A percentile compares a stretch with the other conserved stretches of the same genome.
Conservation (phyloP, 37 sponge, comb jelly and placozoan genomes). For the Agelas oroides region DNA sequence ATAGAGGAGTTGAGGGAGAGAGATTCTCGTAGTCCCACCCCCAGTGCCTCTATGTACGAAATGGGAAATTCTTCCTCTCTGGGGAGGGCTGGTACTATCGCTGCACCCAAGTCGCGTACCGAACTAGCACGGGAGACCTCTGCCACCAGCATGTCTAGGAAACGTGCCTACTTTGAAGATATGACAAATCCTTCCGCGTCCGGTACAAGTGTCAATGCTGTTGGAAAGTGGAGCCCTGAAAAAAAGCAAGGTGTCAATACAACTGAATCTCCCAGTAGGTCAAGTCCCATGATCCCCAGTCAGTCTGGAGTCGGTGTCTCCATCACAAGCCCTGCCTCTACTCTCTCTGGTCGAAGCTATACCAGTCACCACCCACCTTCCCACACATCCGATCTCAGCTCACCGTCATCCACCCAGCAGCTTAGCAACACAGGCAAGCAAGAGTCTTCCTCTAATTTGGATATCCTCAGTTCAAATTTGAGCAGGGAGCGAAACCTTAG, state of each 20-base stretch:
- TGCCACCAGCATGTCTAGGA: constrained; percentile 3
- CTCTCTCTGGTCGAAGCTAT: no score
- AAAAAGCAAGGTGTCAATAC: no score
- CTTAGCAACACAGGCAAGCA: no score
- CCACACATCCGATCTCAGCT: no score
- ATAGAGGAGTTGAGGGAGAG: not conserved
- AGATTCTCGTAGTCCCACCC: constrained; percentile 2
- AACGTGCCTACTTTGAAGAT: constrained; percentile 34
- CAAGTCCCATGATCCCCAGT: not conserved
- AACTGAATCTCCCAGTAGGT: not conserved
- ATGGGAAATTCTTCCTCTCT: not conserved
- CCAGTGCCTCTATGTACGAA: constrained; percentile 19
- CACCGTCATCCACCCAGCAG: no score
- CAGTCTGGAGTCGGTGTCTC: not conserved
- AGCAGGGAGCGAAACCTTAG: constrained; percentile 39
- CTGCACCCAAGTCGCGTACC: no score
- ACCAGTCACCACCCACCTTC: no score
- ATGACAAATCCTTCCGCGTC: not conserved
- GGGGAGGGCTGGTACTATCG: not conserved
- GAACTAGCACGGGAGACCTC: not conserved
- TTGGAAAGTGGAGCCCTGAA: no score
- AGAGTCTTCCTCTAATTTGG: no score
- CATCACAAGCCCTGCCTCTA: no score
- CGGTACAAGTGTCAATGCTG: not conserved
- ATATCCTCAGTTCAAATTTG: no score